Evolutionary conservation across 30 jellyfish, hydroid and myxozoan species (phyloP).

Genomic region (Aurelia sp.): DNA sequence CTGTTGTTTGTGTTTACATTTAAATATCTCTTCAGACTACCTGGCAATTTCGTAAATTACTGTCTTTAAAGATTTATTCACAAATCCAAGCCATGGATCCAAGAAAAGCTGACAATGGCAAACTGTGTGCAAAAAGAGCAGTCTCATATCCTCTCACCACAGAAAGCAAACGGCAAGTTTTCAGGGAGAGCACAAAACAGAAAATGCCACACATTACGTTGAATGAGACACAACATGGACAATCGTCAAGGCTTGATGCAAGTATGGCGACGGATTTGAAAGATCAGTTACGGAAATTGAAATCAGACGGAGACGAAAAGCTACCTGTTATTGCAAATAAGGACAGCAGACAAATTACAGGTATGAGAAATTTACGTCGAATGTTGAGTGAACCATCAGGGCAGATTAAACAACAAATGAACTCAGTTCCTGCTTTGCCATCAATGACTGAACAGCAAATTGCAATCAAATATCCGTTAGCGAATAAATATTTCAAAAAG

Average conservation of each 20-base stretch:
- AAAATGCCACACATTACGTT: background rate
- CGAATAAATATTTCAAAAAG: conserved; percentile 32
- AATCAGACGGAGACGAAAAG: conserved; percentile 1
- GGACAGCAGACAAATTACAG: background rate
- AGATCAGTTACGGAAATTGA: background rate
- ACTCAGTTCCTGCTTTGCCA: conserved; percentile 31
- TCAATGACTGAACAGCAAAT: conserved; percentile 6
- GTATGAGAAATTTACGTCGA: background rate
- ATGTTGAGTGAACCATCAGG: background rate
- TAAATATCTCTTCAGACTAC: conserved; percentile 26
- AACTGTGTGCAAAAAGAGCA: background rate
- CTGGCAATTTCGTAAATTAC: conserved; percentile 19
- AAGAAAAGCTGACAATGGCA: conserved; percentile 8
- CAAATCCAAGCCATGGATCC: background rate
- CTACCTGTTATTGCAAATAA: conserved; percentile 1
- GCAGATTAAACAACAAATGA: conserved; percentile 3
- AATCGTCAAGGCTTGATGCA: background rate
- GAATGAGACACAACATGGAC: background rate
- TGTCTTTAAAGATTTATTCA: background rate
- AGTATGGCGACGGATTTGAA: background rate
- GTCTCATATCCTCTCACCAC: background rate
- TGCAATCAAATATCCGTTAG: conserved; percentile 33
- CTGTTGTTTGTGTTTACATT: too few relatives aligned
- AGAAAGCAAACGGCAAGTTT: background rate
- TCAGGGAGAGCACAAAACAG: background rate